A percentile compares a stretch with the other conserved stretches of the same genome.
These are phyloP conservation scores for Semaprochilodus insignis DNA, from an alignment of 2,797 vertebrate genomes.

Conservation along the genomic window DNA sequence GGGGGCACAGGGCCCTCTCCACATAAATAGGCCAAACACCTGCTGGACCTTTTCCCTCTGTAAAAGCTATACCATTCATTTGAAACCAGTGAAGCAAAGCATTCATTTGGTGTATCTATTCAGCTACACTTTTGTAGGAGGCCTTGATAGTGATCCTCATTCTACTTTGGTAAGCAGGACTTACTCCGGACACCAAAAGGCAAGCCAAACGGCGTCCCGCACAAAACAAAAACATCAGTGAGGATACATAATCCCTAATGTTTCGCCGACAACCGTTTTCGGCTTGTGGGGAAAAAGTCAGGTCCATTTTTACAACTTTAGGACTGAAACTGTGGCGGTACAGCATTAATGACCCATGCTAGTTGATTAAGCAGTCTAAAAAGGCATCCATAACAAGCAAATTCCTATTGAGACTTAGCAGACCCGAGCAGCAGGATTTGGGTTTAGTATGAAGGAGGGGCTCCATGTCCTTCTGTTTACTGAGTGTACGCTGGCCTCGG, in stretches of 20 bases:
- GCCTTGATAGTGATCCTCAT: slow-evolving; percentile 60
- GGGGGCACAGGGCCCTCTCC: slow-evolving; percentile 67
- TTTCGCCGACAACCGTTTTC: too few species aligned
- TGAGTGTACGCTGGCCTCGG: slow-evolving; percentile 50
- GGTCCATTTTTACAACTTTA: too few species aligned
- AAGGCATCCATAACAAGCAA: slow-evolving; percentile 83
- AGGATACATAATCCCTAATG: slow-evolving; percentile 22
- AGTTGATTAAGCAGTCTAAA: slow-evolving; percentile 82
- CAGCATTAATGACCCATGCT: slow-evolving; percentile 72
- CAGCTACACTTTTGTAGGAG: slow-evolving; percentile 71
- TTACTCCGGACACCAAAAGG: slow-evolving; percentile 52
- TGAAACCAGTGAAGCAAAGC: slow-evolving; percentile 74
- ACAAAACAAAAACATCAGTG: slow-evolving; percentile 28
- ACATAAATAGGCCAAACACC: slow-evolving; percentile 87
- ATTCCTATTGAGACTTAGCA: slow-evolving; percentile 75
- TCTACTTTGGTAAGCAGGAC: slow-evolving; percentile 51
- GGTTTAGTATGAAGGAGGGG: slow-evolving; percentile 65
- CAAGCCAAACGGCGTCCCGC: slow-evolving; percentile 46
- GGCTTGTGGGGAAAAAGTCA: too few species aligned
- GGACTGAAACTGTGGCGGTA: not conserved
- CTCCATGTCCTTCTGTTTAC: slow-evolving; percentile 44
- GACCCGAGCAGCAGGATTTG: slow-evolving; percentile 71
- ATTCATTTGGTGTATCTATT: slow-evolving; percentile 75
- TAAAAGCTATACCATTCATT: slow-evolving; percentile 75
- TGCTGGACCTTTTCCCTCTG: slow-evolving; percentile 82